Base-by-base conservation (phyloP, 2,888 invertebrate species). In the Orthonychiurus folsomi region DNA sequence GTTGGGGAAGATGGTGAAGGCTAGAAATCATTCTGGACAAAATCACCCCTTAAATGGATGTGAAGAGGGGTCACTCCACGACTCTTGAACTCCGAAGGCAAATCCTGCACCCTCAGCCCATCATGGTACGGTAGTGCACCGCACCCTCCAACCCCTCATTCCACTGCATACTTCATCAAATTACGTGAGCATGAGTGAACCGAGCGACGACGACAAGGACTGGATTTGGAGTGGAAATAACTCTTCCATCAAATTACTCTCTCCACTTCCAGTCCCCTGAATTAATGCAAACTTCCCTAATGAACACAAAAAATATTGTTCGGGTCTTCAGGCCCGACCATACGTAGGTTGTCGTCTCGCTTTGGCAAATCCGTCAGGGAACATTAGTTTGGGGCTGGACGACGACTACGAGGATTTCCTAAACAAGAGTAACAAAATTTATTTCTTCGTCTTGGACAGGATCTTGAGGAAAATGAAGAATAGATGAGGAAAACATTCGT, bases 381-480 rank as follows among this genome's bases (percentile, higher is more conserved):
- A n/a, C n/a, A n/a, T n/a, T n/a, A n/a, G n/a, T n/a, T n/a, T n/a
- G n/a, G n/a, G n/a, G n/a, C n/a, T n/a, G n/a, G n/a, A n/a, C n/a
- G n/a, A n/a, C n/a, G n/a, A n/a, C n/a, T n/a, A n/a, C n/a, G n/a
- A n/a, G n/a, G n/a, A n/a, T n/a, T n/a, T n/a, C n/a, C n/a, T n/a
- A n/a, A n/a, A n/a, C n/a, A n/a, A n/a, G n/a, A n/a, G n/a, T n/a
- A n/a, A n/a, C n/a, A n/a, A n/a, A n/a, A n/a, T n/a, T n/a, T n/a
- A n/a, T n/a, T n/a, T n/a, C n/a, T 12, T 12, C 52, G 3, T 3
- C n/a, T 12, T 21, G 23, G 52, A 21, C n/a, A 20, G 20, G n/a
- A 52, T 12, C 23, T 9, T 58, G 58, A 58, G 24, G 23, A 12
- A 58, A 58, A 37, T 24, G 58, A 58, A 58, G 58, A 21, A 20